phyloP scores from a whole-genome alignment of 2,797 vertebrate species.

The Enteromius afrohamiltoni region DNA sequence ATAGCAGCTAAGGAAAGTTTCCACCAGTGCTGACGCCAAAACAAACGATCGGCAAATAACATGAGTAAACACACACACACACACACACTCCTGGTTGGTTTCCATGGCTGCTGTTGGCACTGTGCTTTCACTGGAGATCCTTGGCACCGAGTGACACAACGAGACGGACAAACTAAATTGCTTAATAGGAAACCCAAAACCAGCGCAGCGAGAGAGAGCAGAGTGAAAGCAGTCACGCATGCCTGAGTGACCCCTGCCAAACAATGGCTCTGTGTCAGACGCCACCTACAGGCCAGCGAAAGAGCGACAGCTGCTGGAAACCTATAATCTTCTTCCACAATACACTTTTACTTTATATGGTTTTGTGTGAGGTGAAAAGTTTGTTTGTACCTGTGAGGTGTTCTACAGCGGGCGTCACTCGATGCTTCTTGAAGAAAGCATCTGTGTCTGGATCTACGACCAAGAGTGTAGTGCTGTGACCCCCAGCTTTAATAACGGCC shows the following conservation, averaged over 20 bases:
- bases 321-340: neutral
- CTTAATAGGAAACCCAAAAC: conserved; percentile 20
- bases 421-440: conserved; percentile 90
- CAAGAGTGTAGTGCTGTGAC: conserved; percentile 81
- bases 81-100: neutral
- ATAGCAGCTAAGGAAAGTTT: conserved; percentile 1
- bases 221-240: neutral
- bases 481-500: conserved; percentile 83
- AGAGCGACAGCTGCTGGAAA: neutral
- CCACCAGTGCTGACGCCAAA: neutral
- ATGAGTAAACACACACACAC: conserved; percentile 23
- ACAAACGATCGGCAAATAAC: conserved; percentile 5
- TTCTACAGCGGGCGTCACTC: conserved; percentile 78
- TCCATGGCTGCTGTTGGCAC: conserved; percentile 21
- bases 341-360: neutral
- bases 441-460: conserved; percentile 89
- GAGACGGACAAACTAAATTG: conserved; percentile 3
- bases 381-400: conserved; percentile 81
- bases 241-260: neutral
- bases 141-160: neutral
- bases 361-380: neutral
- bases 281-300: neutral
- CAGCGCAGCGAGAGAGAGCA: neutral
- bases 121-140: neutral
- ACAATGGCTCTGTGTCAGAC: neutral